A percentile compares a stretch with the other conserved stretches of the same genome.
phyloP scores from a whole-genome alignment of 1,140 invertebrate species.

The Stegodyphus dumicola region DNA sequence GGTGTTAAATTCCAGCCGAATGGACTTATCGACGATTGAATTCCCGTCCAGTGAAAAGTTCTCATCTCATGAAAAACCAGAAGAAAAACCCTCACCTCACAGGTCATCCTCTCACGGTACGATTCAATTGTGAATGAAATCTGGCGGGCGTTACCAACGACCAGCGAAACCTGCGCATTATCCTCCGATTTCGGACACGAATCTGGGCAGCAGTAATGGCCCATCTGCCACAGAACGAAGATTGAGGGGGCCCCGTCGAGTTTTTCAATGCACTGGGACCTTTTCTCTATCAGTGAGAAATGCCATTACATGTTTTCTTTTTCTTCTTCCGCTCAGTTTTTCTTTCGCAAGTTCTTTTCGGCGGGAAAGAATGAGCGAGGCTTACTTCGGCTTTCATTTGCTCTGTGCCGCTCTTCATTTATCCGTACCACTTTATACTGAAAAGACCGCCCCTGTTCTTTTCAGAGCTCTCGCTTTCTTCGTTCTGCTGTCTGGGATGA shows the following conservation, averaged over 20 bases:
- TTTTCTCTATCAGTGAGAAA: not conserved
- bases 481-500: no score
- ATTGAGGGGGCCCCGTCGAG: conserved; percentile 8
- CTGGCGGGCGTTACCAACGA: conserved; percentile 7
- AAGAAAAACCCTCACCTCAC: not conserved
- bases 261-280: conserved; percentile 13
- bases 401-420: conserved; percentile 12
- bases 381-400: not conserved
- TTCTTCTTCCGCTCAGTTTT: not conserved
- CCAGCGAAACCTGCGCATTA: conserved; percentile 41
- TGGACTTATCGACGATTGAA: no score
- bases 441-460: no score
- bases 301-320: not conserved
- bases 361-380: not conserved
- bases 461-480: no score
- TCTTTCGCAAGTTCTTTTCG: not conserved
- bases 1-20: no score
- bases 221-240: not conserved
- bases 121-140: conserved; percentile 43
- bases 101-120: conserved; percentile 29
- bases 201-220: conserved; percentile 21
- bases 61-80: no score
- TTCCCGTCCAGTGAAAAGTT: no score
- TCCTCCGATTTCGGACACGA: conserved; percentile 43
- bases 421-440: conserved; percentile 1